Percentiles rank a stretch among this genome's conserved stretches.
Conservation (phyloP, 2,888 invertebrate genomes). For the Spilarctia lutea region DNA sequence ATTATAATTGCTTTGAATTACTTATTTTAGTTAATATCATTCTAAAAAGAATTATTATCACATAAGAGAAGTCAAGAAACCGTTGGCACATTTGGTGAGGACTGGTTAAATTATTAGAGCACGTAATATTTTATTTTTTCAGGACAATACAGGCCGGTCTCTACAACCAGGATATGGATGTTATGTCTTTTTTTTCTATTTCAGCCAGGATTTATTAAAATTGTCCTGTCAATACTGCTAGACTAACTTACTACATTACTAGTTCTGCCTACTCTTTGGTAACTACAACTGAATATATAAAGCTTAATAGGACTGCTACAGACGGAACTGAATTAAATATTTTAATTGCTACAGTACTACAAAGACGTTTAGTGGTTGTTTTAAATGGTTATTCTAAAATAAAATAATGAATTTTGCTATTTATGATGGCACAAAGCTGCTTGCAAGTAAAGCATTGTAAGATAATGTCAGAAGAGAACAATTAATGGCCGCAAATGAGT, state of each 20-base stretch:
- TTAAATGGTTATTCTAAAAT: background rate
- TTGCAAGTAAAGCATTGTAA: constrained; percentile 41
- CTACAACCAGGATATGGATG: too few relatives aligned
- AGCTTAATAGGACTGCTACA: background rate
- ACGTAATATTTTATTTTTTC: background rate
- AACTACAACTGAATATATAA: background rate
- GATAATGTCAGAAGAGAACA: constrained; percentile 50
- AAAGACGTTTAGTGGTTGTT: background rate
- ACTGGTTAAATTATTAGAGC: background rate
- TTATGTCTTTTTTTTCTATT: background rate
- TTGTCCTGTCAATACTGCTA: too few relatives aligned
- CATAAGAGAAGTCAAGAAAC: background rate
- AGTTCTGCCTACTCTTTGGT: too few relatives aligned
- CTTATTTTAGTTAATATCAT: background rate
- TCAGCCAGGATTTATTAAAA: too few relatives aligned
- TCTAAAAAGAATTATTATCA: background rate
- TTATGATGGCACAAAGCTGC: constrained; percentile 26
- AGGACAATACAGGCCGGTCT: too few relatives aligned
- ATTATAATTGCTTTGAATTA: background rate
- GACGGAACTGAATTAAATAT: background rate
- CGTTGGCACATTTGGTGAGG: background rate
- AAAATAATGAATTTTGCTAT: constrained; percentile 11
- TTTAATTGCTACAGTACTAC: background rate
- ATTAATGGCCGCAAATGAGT: constrained; percentile 64
- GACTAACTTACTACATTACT: too few relatives aligned